These are phyloP conservation scores for Myioborus melanocephalus DNA, from an alignment of 2,797 vertebrate genomes.

Conservation along the genomic window DNA sequence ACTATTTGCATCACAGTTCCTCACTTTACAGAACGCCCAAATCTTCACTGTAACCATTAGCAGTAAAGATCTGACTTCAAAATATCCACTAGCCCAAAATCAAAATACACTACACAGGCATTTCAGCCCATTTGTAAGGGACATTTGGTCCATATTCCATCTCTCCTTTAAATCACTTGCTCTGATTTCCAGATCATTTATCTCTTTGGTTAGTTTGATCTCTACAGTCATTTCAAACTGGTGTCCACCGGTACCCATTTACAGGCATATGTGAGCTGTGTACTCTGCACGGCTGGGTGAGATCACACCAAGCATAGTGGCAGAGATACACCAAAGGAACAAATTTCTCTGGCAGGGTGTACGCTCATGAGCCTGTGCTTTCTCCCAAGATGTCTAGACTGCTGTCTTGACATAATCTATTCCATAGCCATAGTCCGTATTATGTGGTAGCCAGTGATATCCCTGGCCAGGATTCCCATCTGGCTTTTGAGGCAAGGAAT, in stretches of 20 bases:
- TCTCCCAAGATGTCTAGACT: neutral
- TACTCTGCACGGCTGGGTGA: neutral
- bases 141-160: neutral
- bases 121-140: neutral
- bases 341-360: neutral
- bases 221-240: neutral
- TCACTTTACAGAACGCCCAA: neutral
- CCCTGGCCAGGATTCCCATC: slow-evolving; percentile 11
- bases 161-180: neutral
- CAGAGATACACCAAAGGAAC: neutral
- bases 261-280: neutral
- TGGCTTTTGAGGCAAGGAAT: slow-evolving; percentile 17
- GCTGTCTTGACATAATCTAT: slow-evolving; percentile 4
- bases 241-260: neutral
- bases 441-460: neutral
- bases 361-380: neutral
- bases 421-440: neutral
- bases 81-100: neutral
- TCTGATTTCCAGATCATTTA: neutral
- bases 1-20: neutral
- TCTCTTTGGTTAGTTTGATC: neutral
- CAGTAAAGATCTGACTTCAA: neutral
- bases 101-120: neutral
- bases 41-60: neutral
- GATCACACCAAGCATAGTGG: neutral